phyloP scores from a whole-genome alignment of 2,888 invertebrate species.

The Calephelis perditalis region DNA sequence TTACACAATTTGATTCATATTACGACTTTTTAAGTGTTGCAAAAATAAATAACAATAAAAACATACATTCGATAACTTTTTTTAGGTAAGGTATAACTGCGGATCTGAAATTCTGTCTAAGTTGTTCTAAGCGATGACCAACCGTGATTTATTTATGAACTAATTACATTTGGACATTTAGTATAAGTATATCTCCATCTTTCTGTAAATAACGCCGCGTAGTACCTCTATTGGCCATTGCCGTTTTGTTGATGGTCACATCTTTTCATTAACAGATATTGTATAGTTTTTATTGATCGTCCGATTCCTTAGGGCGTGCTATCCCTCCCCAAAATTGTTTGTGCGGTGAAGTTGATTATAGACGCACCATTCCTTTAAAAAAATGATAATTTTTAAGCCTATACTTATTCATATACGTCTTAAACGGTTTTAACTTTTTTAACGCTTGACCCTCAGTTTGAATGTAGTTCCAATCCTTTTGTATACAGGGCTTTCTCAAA shows the following conservation, averaged over 20 bases:
- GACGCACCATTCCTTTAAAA: background rate
- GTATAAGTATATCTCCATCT: conserved; percentile 6
- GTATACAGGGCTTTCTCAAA: too few relatives aligned
- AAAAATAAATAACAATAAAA: too few relatives aligned
- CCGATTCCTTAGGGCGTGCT: background rate
- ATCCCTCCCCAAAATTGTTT: background rate
- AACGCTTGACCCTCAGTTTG: conserved; percentile 1
- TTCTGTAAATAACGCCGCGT: conserved; percentile 1
- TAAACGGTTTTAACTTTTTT: conserved; percentile 5
- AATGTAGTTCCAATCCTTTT: conserved; percentile 6
- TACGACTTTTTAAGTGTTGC: too few relatives aligned
- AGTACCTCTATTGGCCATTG: conserved; percentile 8
- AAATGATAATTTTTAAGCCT: background rate
- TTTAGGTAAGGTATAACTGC: too few relatives aligned
- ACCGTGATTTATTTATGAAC: conserved; percentile 1
- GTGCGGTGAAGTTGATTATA: too few relatives aligned
- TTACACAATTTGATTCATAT: too few relatives aligned
- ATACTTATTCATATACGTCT: background rate
- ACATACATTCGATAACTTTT: too few relatives aligned
- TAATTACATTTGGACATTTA: conserved; percentile 1
- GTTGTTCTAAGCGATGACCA: background rate
- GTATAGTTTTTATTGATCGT: background rate
- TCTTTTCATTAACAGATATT: background rate
- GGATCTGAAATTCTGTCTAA: conserved; percentile 1
- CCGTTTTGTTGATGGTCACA: background rate